These are phyloP conservation scores for Ectropis grisescens DNA, from an alignment of 1,140 invertebrate genomes.

Conservation along the genomic window DNA sequence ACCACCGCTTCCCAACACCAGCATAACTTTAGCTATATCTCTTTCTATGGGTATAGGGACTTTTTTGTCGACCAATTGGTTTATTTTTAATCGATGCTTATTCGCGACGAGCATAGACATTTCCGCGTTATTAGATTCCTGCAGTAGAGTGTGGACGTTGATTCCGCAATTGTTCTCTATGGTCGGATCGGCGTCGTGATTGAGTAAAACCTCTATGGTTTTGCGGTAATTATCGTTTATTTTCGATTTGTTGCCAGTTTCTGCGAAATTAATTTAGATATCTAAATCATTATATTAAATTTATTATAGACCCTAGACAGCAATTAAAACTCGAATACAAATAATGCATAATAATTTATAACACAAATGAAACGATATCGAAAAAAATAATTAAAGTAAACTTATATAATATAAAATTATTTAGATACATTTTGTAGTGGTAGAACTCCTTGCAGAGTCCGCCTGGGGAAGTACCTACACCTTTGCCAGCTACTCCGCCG, in stretches of 20 bases:
- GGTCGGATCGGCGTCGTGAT: constrained; percentile 27
- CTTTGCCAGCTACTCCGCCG: not conserved
- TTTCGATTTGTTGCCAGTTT: constrained; percentile 21
- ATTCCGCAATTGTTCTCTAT: constrained; percentile 27
- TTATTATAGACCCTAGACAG: not conserved
- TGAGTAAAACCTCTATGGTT: constrained; percentile 31
- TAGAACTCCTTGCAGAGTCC: not conserved
- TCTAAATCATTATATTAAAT: not conserved
- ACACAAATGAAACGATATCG: too few relatives aligned
- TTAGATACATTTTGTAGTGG: too few relatives aligned
- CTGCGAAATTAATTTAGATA: constrained; percentile 17
- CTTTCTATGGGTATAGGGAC: too few relatives aligned
- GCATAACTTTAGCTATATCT: too few relatives aligned
- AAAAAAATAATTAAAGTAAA: too few relatives aligned
- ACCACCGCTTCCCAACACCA: too few relatives aligned
- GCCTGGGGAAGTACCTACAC: too few relatives aligned
- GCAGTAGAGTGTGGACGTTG: constrained; percentile 24
- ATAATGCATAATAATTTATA: too few relatives aligned
- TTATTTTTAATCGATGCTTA: too few relatives aligned
- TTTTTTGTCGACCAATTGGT: too few relatives aligned
- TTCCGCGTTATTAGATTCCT: constrained; percentile 25
- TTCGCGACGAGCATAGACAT: constrained; percentile 35
- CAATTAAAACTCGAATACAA: not conserved
- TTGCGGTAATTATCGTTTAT: constrained; percentile 24
- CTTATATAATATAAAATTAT: too few relatives aligned